Evolutionary conservation across 1,140 invertebrate species (phyloP).

Genomic region (Eumaeus atala): DNA sequence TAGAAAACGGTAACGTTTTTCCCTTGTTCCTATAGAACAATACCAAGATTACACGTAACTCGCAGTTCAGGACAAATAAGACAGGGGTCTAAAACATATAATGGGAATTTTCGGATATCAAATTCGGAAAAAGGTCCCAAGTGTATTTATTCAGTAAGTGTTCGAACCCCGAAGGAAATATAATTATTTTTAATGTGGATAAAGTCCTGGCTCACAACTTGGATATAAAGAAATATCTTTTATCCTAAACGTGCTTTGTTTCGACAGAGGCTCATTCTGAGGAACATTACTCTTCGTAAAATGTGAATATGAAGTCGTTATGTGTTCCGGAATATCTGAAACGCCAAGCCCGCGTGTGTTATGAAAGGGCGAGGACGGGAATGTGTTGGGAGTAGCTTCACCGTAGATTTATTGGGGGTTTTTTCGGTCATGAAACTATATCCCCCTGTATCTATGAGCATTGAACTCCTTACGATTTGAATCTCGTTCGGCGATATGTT

Average conservation of each 20-base stretch:
- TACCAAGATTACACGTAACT: slow-evolving; percentile 17
- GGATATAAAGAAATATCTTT: neutral
- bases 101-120: slow-evolving; percentile 9
- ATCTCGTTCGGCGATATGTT: slow-evolving; percentile 21
- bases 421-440: slow-evolving; percentile 45
- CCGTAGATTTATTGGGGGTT: slow-evolving; percentile 53
- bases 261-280: neutral
- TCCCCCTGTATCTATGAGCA: slow-evolving; percentile 30
- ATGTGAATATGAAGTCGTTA: slow-evolving; percentile 36
- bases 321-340: slow-evolving; percentile 38
- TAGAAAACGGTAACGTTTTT: slow-evolving; percentile 13
- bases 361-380: slow-evolving; percentile 38
- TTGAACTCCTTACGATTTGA: slow-evolving; percentile 31
- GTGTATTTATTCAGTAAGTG: slow-evolving; percentile 18
- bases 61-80: neutral
- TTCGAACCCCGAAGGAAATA: slow-evolving; percentile 23
- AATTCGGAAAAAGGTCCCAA: slow-evolving; percentile 15
- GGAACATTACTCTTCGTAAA: slow-evolving; percentile 1
- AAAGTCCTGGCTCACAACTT: slow-evolving; percentile 6
- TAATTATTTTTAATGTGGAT: slow-evolving; percentile 26
- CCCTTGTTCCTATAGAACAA: too few relatives aligned
- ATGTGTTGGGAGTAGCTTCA: slow-evolving; percentile 51
- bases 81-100: slow-evolving; percentile 5
- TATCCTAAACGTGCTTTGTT: neutral
- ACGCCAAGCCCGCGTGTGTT: slow-evolving; percentile 36